Evolutionary conservation across 1,140 invertebrate genomes (phyloP).

Genomic region (Mamestra configurata): DNA sequence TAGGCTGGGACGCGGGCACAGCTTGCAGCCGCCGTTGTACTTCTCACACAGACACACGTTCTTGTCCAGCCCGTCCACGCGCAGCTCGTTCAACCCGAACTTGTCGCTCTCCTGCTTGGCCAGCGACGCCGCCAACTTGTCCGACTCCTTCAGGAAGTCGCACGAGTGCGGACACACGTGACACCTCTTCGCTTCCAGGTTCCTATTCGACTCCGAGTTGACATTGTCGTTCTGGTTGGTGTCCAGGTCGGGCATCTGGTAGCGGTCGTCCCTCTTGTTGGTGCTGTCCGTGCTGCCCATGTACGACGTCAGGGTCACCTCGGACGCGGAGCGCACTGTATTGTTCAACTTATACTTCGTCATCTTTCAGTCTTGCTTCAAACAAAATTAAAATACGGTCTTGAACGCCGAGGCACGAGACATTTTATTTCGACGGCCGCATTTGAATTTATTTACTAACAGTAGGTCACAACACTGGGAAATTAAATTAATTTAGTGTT

Average conservation of each 20-base stretch:
- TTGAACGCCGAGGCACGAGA: constrained; percentile 72
- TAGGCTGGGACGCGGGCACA: constrained; percentile 74
- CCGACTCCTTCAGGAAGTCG: constrained; percentile 67
- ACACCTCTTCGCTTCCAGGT: constrained; percentile 63
- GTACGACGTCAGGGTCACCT: constrained; percentile 85
- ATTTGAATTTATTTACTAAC: constrained; percentile 40
- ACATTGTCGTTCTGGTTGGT: constrained; percentile 71
- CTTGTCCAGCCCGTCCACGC: constrained; percentile 74
- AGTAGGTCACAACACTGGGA: constrained; percentile 47
- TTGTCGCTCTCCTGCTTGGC: constrained; percentile 71
- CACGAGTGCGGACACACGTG: constrained; percentile 74
- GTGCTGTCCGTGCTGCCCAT: constrained; percentile 70
- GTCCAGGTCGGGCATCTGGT: constrained; percentile 59
- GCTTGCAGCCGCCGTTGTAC: constrained; percentile 81
- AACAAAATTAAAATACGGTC: constrained; percentile 66
- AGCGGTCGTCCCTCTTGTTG: constrained; percentile 55
- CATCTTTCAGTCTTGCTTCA: constrained; percentile 66
- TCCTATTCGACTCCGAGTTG: constrained; percentile 65
- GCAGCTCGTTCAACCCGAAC: constrained; percentile 80
- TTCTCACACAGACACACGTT: constrained; percentile 80
- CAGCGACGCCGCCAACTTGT: constrained; percentile 70
- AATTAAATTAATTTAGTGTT: constrained; percentile 39
- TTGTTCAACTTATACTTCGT: constrained; percentile 87
- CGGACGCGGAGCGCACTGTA: constrained; percentile 74
- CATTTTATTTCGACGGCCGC: constrained; percentile 65